phyloP scores from a whole-genome alignment of 2,797 vertebrate genomes.

The Loriculus beryllinus region DNA sequence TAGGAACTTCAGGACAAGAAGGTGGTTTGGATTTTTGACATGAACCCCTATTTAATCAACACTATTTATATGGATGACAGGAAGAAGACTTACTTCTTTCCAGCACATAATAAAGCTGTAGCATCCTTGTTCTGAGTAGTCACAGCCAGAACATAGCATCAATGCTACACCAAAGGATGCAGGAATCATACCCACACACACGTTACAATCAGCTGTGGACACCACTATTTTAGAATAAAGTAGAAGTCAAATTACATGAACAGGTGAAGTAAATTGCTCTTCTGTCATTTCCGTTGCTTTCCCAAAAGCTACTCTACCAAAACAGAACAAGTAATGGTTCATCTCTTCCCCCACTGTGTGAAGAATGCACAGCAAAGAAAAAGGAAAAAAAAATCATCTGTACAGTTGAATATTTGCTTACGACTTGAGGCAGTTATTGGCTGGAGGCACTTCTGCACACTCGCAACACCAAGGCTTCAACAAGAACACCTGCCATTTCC shows the following conservation, averaged over 20 bases:
- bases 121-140: neutral
- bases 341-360: neutral
- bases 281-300: neutral
- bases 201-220: neutral
- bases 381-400: too few species aligned
- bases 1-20: neutral
- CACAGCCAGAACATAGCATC: neutral
- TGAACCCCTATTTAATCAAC: neutral
- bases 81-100: neutral
- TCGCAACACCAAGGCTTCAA: neutral
- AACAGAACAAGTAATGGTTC: neutral
- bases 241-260: neutral
- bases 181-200: neutral
- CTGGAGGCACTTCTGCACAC: neutral
- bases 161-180: neutral
- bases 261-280: neutral
- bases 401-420: neutral
- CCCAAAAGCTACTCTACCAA: neutral
- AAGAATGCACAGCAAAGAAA: neutral
- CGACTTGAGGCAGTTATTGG: rapidly evolving
- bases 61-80: neutral
- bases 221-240: neutral
- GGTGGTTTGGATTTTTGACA: neutral
- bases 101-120: rapidly evolving
- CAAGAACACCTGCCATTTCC: neutral